Conservation (phyloP, 2,888 invertebrate species). For the Aphrophora alni region DNA sequence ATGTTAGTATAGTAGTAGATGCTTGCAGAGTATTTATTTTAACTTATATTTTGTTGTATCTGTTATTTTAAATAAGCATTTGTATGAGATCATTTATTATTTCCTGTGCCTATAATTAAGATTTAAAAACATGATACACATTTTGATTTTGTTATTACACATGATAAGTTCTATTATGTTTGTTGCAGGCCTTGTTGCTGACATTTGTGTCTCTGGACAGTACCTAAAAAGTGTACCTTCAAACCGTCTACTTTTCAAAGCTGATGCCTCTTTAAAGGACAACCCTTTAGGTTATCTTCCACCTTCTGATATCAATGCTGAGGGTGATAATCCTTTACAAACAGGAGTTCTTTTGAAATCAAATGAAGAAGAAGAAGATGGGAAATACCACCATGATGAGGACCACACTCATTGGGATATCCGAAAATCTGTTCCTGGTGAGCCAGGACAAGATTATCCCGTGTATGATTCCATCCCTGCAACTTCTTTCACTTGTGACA, state of each 20-base stretch:
- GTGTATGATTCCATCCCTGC: constrained; percentile 4
- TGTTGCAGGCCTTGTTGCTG: not conserved
- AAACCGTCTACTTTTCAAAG: not conserved
- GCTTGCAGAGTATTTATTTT: too few relatives aligned
- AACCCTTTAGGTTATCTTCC: not conserved
- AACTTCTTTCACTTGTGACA: constrained; percentile 14
- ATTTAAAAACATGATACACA: too few relatives aligned
- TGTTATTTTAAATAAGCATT: too few relatives aligned
- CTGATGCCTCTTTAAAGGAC: not conserved
- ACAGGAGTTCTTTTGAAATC: not conserved
- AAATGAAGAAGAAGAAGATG: constrained; percentile 13
- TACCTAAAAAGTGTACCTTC: not conserved
- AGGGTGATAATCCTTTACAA: not conserved
- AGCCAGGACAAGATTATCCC: constrained; percentile 14
- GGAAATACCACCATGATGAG: constrained; percentile 14
- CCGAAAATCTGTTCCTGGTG: not conserved
- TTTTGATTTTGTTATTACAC: too few relatives aligned
- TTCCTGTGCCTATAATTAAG: too few relatives aligned
- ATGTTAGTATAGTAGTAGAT: too few relatives aligned
- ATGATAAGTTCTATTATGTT: too few relatives aligned
- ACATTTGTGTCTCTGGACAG: not conserved
- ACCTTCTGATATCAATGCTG: not conserved
- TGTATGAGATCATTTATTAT: too few relatives aligned
- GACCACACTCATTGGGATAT: constrained; percentile 20
- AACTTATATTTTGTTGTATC: too few relatives aligned